Conservation (phyloP, 2,888 invertebrate genomes). For the Diarsia dahlii region DNA sequence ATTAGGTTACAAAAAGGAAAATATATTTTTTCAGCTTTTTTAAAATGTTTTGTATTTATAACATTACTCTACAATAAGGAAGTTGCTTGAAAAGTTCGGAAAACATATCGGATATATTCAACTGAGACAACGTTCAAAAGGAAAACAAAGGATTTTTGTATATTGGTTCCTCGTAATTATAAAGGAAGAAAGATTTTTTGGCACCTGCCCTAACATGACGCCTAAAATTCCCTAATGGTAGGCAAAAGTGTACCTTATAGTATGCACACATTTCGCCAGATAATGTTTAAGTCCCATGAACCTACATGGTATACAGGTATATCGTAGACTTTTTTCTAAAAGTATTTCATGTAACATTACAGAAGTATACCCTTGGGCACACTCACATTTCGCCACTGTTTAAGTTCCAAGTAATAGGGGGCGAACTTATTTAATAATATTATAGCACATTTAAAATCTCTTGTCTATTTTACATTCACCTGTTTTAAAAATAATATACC, state of each 20-base stretch:
- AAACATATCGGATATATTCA: neutral
- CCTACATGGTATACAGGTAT: no score
- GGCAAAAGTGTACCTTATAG: no score
- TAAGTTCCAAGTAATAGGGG: no score
- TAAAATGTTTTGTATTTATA: neutral
- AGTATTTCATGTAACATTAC: no score
- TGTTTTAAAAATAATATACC: neutral
- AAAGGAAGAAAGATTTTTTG: neutral
- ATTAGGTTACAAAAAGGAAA: conserved; percentile 11
- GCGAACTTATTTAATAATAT: no score
- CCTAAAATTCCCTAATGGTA: no score
- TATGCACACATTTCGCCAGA: no score
- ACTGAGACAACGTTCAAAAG: neutral
- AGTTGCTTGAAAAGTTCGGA: neutral
- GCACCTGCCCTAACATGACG: neutral
- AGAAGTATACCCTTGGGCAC: no score
- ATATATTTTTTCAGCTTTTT: neutral
- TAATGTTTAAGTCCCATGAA: no score
- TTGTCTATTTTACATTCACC: neutral
- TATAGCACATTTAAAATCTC: neutral
- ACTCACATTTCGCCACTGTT: no score
- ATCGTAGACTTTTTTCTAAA: no score
- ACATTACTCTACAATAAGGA: neutral
- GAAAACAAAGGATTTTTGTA: neutral
- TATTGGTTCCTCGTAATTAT: neutral